Conservation (phyloP, 2,888 invertebrate genomes). For the Germaria angustata region DNA sequence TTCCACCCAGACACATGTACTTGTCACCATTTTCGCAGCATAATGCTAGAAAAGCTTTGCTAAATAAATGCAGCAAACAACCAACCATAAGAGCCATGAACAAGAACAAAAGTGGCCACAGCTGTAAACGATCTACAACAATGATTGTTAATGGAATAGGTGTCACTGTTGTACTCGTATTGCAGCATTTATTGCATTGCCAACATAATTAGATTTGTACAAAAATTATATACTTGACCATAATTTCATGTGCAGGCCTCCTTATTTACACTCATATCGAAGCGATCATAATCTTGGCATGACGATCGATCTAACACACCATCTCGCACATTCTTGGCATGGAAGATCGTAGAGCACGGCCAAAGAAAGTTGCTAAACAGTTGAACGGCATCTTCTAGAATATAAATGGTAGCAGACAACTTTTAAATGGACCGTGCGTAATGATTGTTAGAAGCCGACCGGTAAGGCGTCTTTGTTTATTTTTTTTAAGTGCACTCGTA, state of each 20-base stretch:
- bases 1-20: constrained; percentile 21
- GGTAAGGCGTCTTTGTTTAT: constrained; percentile 40
- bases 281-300: constrained; percentile 50
- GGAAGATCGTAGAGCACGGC: neutral
- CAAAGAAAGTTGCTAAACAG: constrained; percentile 46
- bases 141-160: constrained; percentile 51
- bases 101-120: constrained; percentile 10
- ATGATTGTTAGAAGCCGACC: neutral
- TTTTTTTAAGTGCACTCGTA: constrained; percentile 29
- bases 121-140: constrained; percentile 43
- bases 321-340: constrained; percentile 20
- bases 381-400: neutral
- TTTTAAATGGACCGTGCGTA: constrained; percentile 35
- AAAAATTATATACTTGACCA: constrained; percentile 52
- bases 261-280: neutral
- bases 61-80: neutral
- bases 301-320: constrained; percentile 57
- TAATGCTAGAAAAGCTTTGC: neutral
- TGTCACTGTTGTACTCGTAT: constrained; percentile 43
- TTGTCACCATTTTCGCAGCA: constrained; percentile 42
- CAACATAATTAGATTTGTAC: constrained; percentile 64
- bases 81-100: constrained; percentile 32
- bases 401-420: constrained; percentile 2
- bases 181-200: constrained; percentile 58
- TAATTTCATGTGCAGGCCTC: constrained; percentile 30